Evolutionary conservation across 2,797 vertebrate species (phyloP).

Genomic region (Rhynchotus rufescens): DNA sequence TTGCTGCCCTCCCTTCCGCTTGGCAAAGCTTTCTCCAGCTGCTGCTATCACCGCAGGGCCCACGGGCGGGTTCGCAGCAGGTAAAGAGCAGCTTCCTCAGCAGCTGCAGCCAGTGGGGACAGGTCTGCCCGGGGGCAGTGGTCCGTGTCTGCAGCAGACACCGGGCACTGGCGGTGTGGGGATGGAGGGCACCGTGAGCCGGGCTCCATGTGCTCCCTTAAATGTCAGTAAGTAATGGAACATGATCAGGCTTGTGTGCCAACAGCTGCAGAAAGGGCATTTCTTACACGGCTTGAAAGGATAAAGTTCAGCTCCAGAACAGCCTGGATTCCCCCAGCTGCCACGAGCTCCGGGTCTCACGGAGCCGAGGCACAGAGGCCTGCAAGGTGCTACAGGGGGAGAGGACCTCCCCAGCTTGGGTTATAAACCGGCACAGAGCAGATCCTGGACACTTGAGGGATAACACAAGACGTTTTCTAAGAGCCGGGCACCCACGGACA

Average conservation of each 20-base stretch:
- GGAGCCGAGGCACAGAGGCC: not conserved
- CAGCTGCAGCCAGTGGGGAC: not conserved
- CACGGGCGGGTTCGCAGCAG: not conserved
- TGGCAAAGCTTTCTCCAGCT: not conserved
- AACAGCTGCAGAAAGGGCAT: constrained; percentile 56
- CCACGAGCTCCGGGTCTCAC: rapidly evolving
- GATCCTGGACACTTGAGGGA: not conserved
- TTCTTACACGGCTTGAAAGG: constrained; percentile 43
- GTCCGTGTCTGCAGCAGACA: not conserved
- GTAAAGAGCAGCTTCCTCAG: constrained; percentile 7
- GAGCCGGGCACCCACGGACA: not conserved
- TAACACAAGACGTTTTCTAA: not conserved
- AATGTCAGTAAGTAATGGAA: constrained; percentile 73
- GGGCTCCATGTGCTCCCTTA: not conserved
- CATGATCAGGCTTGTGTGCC: not conserved
- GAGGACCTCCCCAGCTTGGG: not conserved
- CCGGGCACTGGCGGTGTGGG: not conserved
- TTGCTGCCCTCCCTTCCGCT: not conserved
- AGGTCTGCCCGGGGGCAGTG: not conserved
- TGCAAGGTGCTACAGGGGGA: not conserved
- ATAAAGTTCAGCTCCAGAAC: constrained; percentile 37
- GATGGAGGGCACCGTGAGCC: rapidly evolving
- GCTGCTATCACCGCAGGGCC: not conserved
- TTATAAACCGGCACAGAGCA: not conserved
- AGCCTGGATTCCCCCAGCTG: not conserved